Evolutionary conservation across 2,888 invertebrate genomes (phyloP).

Genomic region (Thalpophila matura): DNA sequence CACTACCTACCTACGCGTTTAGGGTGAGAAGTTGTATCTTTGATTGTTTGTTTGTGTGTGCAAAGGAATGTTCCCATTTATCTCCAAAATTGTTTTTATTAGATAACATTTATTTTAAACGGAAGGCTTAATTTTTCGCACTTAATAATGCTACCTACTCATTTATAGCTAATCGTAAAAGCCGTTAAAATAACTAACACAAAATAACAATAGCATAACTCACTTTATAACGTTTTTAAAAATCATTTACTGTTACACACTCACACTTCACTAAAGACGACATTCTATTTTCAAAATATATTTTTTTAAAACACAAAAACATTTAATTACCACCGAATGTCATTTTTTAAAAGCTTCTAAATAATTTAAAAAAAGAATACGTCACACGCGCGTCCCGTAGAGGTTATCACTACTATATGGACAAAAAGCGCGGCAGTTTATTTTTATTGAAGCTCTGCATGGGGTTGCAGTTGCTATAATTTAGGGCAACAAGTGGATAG

Average conservation of each 20-base stretch:
- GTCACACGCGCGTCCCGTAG: slow-evolving; percentile 75
- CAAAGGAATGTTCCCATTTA: no score
- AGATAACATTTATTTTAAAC: no score
- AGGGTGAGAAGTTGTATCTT: no score
- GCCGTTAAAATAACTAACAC: neutral
- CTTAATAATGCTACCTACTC: no score
- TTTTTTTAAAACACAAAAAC: neutral
- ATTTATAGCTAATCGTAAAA: no score
- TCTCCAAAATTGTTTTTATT: no score
- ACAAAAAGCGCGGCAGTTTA: slow-evolving; percentile 81
- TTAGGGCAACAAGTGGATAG: slow-evolving; percentile 86
- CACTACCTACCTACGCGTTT: no score
- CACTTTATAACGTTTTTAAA: slow-evolving; percentile 4
- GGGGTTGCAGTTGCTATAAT: slow-evolving; percentile 85
- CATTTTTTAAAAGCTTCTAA: slow-evolving; percentile 11
- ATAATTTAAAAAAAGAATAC: slow-evolving; percentile 66
- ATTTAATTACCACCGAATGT: neutral
- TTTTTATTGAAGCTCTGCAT: slow-evolving; percentile 85
- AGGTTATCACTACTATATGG: slow-evolving; percentile 80
- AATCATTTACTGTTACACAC: slow-evolving; percentile 14
- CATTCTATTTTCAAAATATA: no score
- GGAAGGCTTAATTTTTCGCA: no score
- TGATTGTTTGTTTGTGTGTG: no score
- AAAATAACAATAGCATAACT: slow-evolving; percentile 5
- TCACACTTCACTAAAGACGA: slow-evolving; percentile 21